Evolutionary conservation across 2,888 invertebrate genomes (phyloP).

Genomic region (Rotaria magnacalcarata): DNA sequence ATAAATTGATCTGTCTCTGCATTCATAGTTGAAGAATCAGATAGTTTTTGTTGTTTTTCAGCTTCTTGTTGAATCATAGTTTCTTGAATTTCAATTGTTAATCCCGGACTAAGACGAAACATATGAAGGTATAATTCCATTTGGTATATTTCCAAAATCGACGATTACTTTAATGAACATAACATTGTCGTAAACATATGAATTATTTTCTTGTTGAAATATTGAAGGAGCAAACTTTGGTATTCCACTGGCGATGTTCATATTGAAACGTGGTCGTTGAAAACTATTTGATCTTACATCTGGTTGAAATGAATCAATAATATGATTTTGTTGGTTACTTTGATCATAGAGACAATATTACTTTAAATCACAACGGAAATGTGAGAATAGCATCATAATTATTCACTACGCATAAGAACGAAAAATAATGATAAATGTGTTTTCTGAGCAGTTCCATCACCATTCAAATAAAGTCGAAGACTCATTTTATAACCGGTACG

Average conservation of each 20-base stretch:
- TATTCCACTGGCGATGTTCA: conserved; percentile 59
- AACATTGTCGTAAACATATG: background rate
- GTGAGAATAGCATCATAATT: conserved; percentile 54
- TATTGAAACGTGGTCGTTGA: conserved; percentile 54
- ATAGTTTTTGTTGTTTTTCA: background rate
- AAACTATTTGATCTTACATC: conserved; percentile 56
- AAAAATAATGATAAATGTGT: conserved; percentile 56
- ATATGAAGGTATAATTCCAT: background rate
- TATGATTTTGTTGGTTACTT: conserved; percentile 50
- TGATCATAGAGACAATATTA: conserved; percentile 57
- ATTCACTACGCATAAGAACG: conserved; percentile 54
- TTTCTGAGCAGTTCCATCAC: conserved; percentile 56
- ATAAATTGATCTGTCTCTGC: too few relatives aligned
- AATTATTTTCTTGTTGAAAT: background rate
- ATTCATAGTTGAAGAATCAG: too few relatives aligned
- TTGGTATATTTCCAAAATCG: background rate
- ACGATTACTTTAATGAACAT: background rate
- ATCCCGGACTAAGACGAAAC: background rate
- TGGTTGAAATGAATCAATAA: conserved; percentile 57
- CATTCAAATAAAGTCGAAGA: conserved; percentile 54
- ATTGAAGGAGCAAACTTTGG: conserved; percentile 53
- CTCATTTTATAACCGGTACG: conserved; percentile 55
- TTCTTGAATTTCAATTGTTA: background rate
- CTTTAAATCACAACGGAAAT: conserved; percentile 56
- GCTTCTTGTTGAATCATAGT: background rate